A percentile compares a stretch with the other conserved stretches of the same genome.
phyloP scores from a whole-genome alignment of 2,888 invertebrate genomes.

The Xestia ashworthii region DNA sequence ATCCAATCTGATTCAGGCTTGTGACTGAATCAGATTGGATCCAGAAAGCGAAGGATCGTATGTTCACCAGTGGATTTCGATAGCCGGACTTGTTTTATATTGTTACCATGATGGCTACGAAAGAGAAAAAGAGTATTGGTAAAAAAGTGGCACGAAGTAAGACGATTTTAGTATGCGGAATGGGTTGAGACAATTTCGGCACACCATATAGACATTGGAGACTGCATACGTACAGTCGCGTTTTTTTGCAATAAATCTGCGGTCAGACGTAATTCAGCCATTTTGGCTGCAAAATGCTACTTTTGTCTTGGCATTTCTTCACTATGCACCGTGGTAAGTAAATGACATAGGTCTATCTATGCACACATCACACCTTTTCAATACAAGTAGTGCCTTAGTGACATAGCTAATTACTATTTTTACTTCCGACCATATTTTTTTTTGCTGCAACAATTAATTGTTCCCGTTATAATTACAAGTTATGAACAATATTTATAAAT shows the following conservation, averaged over 20 bases:
- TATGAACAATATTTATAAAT: slow-evolving; percentile 50
- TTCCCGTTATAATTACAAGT: slow-evolving; percentile 45
- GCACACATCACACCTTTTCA: background rate
- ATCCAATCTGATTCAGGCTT: too few species aligned
- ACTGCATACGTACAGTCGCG: background rate
- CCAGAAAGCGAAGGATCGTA: background rate
- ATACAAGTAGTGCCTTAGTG: background rate
- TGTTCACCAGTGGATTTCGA: background rate
- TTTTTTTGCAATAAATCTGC: background rate
- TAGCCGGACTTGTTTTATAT: background rate
- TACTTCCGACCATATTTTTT: slow-evolving; percentile 14
- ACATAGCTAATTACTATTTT: background rate
- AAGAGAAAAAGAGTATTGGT: background rate
- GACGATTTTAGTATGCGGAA: background rate
- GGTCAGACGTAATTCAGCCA: too few species aligned
- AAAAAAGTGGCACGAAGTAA: background rate
- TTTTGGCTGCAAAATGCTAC: too few species aligned
- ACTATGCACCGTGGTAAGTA: background rate
- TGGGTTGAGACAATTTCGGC: too few species aligned
- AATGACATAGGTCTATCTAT: background rate
- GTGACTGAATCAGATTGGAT: background rate
- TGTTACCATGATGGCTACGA: background rate
- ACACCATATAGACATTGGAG: too few species aligned
- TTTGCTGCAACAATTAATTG: slow-evolving; percentile 39
- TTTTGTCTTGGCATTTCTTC: too few species aligned